Conservation (phyloP, 2,888 invertebrate genomes). For the Nymphalis c-album region DNA sequence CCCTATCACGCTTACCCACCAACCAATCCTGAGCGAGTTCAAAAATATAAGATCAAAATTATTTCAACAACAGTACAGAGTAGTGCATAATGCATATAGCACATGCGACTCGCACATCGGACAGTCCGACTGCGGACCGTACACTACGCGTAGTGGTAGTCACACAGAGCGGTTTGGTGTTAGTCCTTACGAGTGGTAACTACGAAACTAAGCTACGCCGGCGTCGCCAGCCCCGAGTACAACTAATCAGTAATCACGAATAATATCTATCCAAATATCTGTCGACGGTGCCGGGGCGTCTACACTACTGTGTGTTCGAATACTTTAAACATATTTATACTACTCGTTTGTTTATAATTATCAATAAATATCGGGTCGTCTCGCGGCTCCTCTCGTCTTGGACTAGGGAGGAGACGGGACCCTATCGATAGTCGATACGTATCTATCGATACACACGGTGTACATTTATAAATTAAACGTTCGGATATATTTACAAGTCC, state of each 20-base stretch:
- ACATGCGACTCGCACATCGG: conserved; percentile 62
- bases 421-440: conserved; percentile 2
- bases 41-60: conserved; percentile 71
- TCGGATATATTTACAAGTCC: conserved; percentile 33
- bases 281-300: conserved; percentile 21
- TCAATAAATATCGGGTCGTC: conserved; percentile 16
- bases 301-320: conserved; percentile 16
- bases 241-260: conserved; percentile 48
- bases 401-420: conserved; percentile 28
- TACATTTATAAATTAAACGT: conserved; percentile 6
- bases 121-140: conserved; percentile 28
- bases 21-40: conserved; percentile 58
- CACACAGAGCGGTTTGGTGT: conserved; percentile 63
- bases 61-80: conserved; percentile 56
- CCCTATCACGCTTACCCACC: conserved; percentile 54
- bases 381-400: conserved; percentile 26
- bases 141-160: conserved; percentile 44
- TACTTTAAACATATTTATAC: conserved; percentile 8
- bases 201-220: conserved; percentile 58
- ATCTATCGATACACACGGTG: neutral
- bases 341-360: too few species aligned
- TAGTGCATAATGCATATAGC: conserved; percentile 69
- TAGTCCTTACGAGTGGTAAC: conserved; percentile 73
- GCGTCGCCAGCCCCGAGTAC: conserved; percentile 4
- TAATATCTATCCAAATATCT: conserved; percentile 65